Base-by-base conservation (phyloP, 2,113 vertebrate genomes). In the Rhadina sibilatrix region DNA sequence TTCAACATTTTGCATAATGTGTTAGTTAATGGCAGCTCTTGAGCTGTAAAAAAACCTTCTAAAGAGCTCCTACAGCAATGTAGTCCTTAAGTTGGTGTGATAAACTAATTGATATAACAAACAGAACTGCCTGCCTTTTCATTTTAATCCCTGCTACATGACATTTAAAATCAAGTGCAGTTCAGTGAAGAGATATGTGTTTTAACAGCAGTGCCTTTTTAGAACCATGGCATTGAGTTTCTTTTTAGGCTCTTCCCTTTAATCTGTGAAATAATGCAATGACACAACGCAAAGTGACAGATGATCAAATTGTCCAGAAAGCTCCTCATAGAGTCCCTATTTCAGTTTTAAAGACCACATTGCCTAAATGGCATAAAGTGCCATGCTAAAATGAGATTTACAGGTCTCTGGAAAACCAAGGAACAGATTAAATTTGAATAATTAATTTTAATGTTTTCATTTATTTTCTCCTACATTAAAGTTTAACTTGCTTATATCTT, bases 361-460 rank as follows among this genome's bases (percentile, higher is more conserved):
- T 88, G 81, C 71, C 93, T 87, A 96, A 94, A 96, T 81, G 60
- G 87, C 35, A 96, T 47, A 95, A 97, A 96, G 12, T 89, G 49
- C 35, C 89, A 72, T 12, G 30, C 47, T 96, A 37, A 96, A 84
- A 93, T 87, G 88, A 94, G 88, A 95, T 89, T 94, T 97, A 93
- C 33, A 70, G 63, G 70, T 95, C 92, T 97, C 68, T 63, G 47
- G 85, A 92, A 97, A 97, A 94, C 88, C 94, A 42, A 93, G 94
- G 85, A 96, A 80, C 57, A 97, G 96, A 98, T 98, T 98, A 97
- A 95, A 97, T 96, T 97, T 97, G 89, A 98, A 98, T 98, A 98
- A 98, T 98, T 98, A 98, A 98, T 98, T 98, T 97, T 96, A 97
- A 98, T 96, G 95, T 97, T 98, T 98, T 96, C 94, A 95, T 96